Percentiles rank a stretch among this genome's conserved stretches.
These are phyloP conservation scores for Drosophila lacteicornis DNA, from an alignment of 1,140 invertebrate species.

Conservation along the genomic window DNA sequence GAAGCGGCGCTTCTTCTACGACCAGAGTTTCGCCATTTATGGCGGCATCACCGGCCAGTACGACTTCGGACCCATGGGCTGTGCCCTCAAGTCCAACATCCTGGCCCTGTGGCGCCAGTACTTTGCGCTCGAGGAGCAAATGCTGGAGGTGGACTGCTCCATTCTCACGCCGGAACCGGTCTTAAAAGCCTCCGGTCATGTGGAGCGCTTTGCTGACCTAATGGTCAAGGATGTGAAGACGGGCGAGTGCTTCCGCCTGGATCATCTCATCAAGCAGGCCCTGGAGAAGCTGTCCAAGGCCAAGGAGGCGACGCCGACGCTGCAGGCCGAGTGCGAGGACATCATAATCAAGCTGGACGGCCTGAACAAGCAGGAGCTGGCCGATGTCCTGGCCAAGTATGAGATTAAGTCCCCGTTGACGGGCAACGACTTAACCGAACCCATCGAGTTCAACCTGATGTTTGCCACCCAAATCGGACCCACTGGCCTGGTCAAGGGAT, in stretches of 20 bases:
- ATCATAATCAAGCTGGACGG: constrained; percentile 94
- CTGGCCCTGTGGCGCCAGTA: constrained; percentile 97
- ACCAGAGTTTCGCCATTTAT: constrained; percentile 99
- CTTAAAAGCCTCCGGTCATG: constrained; percentile 98
- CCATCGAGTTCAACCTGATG: constrained; percentile 99
- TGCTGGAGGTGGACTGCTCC: constrained; percentile 99
- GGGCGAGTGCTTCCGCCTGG: constrained; percentile 98
- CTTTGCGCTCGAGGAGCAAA: constrained; percentile 98
- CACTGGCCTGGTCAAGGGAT: constrained; percentile 96
- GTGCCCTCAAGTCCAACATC: constrained; percentile 98
- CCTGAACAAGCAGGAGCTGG: constrained; percentile 95
- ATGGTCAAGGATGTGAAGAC: constrained; percentile 99
- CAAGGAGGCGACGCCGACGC: constrained; percentile 91
- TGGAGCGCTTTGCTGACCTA: constrained; percentile 99
- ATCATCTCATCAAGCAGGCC: constrained; percentile 99
- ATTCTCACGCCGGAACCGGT: constrained; percentile 98
- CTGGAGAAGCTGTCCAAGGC: constrained; percentile 95
- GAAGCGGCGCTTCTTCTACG: constrained; percentile 98
- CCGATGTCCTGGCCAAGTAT: constrained; percentile 92
- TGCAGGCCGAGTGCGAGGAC: constrained; percentile 91
- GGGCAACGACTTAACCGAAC: constrained; percentile 96
- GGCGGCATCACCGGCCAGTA: constrained; percentile 97
- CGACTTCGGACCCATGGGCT: constrained; percentile 99
- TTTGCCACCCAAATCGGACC: constrained; percentile 99
- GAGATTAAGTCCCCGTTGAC: constrained; percentile 97